Evolutionary conservation across 2,888 invertebrate species (phyloP).

Genomic region (Dorcus parallelipipedus): DNA sequence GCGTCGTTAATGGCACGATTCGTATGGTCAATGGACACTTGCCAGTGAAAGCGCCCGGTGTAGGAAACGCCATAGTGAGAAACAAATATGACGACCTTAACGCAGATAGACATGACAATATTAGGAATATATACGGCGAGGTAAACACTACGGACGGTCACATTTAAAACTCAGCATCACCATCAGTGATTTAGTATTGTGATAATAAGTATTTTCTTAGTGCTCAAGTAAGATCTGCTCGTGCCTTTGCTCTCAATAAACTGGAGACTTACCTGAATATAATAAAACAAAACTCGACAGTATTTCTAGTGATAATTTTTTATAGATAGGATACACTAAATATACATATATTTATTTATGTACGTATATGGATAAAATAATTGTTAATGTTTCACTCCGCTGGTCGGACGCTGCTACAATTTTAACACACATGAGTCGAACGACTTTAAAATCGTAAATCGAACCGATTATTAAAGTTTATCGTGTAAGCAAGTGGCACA

Average conservation of each 20-base stretch:
- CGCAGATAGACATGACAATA: slow-evolving; percentile 31
- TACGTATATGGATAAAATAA: not conserved
- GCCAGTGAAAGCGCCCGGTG: slow-evolving; percentile 24
- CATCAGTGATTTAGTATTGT: slow-evolving; percentile 10
- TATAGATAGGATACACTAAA: slow-evolving; percentile 1
- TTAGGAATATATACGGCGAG: slow-evolving; percentile 37
- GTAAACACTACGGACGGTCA: slow-evolving; percentile 42
- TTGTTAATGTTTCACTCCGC: slow-evolving; percentile 18
- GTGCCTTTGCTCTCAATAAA: not conserved
- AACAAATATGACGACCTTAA: slow-evolving; percentile 32
- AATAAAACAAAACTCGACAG: not conserved
- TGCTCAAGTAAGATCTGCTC: slow-evolving; percentile 5
- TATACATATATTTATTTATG: not conserved
- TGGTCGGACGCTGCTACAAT: slow-evolving; percentile 19
- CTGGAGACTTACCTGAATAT: not conserved
- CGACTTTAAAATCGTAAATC: not conserved
- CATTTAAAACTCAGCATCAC: slow-evolving; percentile 29
- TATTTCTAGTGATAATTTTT: slow-evolving; percentile 1
- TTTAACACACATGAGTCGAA: not conserved
- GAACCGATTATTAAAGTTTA: too few species aligned
- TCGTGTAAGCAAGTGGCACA: too few species aligned
- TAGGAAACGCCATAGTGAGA: slow-evolving; percentile 21
- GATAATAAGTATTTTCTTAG: slow-evolving; percentile 10
- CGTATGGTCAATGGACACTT: slow-evolving; percentile 46
- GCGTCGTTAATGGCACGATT: slow-evolving; percentile 51